Evolutionary conservation across 2,888 invertebrate species (phyloP).

Genomic region (Pachycephus smyrnensis): DNA sequence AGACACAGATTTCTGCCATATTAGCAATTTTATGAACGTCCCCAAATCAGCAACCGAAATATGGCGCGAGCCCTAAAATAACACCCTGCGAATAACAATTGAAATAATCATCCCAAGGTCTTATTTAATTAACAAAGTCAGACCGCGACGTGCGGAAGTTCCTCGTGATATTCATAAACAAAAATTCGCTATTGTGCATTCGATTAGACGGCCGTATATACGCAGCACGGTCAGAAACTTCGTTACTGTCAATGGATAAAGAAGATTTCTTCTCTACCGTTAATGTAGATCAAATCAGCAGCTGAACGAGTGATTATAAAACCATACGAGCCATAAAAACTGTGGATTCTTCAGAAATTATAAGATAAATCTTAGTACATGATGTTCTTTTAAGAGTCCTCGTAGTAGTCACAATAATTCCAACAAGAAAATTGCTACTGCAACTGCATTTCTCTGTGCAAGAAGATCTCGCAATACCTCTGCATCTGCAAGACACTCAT

Average conservation of each 20-base stretch:
- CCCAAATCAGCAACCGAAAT: slow-evolving; percentile 50
- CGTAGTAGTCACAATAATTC: background rate
- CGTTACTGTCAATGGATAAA: slow-evolving; percentile 18
- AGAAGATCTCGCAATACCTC: background rate
- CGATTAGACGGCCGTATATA: slow-evolving; percentile 22
- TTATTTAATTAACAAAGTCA: slow-evolving; percentile 28
- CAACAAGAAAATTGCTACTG: background rate
- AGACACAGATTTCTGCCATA: slow-evolving; percentile 60
- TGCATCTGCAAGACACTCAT: slow-evolving; percentile 10
- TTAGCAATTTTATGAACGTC: slow-evolving; percentile 56
- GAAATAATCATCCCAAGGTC: slow-evolving; percentile 11
- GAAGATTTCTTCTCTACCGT: slow-evolving; percentile 11
- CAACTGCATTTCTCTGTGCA: background rate
- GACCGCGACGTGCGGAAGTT: slow-evolving; percentile 8
- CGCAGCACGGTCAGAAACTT: background rate
- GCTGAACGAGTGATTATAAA: background rate
- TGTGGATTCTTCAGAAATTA: background rate
- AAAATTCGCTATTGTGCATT: slow-evolving; percentile 32
- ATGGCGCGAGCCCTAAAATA: slow-evolving; percentile 19
- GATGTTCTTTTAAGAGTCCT: background rate
- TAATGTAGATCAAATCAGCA: background rate
- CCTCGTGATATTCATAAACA: slow-evolving; percentile 33
- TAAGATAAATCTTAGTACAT: background rate
- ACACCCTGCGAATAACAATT: background rate
- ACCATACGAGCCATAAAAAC: background rate